These are phyloP conservation scores for Clavelina lepadiformis DNA, from an alignment of 23 tunicate species.

Conservation along the genomic window DNA sequence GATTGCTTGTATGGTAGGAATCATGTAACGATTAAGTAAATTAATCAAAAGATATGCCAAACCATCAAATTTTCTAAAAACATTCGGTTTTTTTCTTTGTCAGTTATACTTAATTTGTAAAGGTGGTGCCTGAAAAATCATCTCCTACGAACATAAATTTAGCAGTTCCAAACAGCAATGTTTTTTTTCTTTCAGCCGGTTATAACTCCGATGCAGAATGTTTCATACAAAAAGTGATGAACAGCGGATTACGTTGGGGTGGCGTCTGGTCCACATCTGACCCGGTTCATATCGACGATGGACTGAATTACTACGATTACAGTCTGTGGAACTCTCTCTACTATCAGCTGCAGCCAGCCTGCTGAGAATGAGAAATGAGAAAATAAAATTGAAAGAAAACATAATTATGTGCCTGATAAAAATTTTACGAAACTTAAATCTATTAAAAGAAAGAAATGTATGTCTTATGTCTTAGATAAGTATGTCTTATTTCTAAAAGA, in stretches of 20 bases:
- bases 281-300: constrained; percentile 94
- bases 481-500: too few species aligned
- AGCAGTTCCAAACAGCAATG: neutral
- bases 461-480: too few species aligned
- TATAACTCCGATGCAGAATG: constrained; percentile 65
- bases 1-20: constrained; percentile 82
- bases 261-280: constrained; percentile 63
- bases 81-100: too few species aligned
- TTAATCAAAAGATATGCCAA: too few species aligned
- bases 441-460: too few species aligned
- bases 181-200: constrained; percentile 45
- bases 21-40: too few species aligned
- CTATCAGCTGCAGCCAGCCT: constrained; percentile 65
- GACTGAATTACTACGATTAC: constrained; percentile 32
- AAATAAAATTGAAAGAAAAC: neutral
- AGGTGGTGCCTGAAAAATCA: too few species aligned
- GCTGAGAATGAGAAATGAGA: constrained; percentile 8
- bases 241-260: constrained; percentile 63
- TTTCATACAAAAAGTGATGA: constrained; percentile 58
- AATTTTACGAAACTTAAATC: neutral
- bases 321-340: constrained; percentile 54
- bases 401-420: too few species aligned
- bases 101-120: too few species aligned
- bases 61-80: too few species aligned
- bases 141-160: neutral